phyloP scores from a whole-genome alignment of 1,140 invertebrate species.

The Zaprionus camerounensis region DNA sequence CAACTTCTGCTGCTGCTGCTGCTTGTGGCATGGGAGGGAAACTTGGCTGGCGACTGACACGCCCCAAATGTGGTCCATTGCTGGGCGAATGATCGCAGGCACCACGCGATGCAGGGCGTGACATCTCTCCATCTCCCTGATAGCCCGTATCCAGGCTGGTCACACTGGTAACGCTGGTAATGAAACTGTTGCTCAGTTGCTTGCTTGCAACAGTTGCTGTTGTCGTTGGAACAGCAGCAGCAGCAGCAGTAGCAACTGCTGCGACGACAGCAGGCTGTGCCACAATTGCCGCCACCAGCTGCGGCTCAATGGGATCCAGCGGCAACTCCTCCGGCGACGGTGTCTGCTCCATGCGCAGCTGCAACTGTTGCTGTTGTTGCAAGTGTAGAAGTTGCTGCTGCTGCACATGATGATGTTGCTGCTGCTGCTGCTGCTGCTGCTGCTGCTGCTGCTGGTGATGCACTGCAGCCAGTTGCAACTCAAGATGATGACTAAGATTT shows the following conservation, averaged over 20 bases:
- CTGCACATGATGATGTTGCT: conserved; percentile 22
- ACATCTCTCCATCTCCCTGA: conserved; percentile 94
- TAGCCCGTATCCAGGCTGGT: conserved; percentile 94
- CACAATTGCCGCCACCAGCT: conserved; percentile 81
- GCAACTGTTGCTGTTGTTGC: conserved; percentile 51
- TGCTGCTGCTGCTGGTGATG: background rate
- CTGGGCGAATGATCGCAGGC: conserved; percentile 88
- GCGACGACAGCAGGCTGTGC: conserved; percentile 13
- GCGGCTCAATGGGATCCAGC: conserved; percentile 87
- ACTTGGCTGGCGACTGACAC: conserved; percentile 75
- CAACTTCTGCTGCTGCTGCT: conserved; percentile 31
- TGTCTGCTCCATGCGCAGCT: conserved; percentile 88
- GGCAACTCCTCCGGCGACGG: conserved; percentile 93
- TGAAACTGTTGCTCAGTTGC: conserved; percentile 88
- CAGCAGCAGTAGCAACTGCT: background rate
- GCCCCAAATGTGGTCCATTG: conserved; percentile 69
- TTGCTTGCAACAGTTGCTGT: conserved; percentile 70
- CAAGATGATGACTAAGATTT: conserved; percentile 85
- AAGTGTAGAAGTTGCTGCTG: conserved; percentile 47
- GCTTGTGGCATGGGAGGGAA: conserved; percentile 67
- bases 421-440: background rate
- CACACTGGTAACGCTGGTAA: conserved; percentile 93
- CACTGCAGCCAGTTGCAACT: conserved; percentile 84
- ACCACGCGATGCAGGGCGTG: conserved; percentile 90
- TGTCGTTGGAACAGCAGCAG: conserved; percentile 3